Evolutionary conservation across 1,140 invertebrate species (phyloP), one percentile per base, ranked within the genome.

Genomic region (Anthonomus grandis): DNA sequence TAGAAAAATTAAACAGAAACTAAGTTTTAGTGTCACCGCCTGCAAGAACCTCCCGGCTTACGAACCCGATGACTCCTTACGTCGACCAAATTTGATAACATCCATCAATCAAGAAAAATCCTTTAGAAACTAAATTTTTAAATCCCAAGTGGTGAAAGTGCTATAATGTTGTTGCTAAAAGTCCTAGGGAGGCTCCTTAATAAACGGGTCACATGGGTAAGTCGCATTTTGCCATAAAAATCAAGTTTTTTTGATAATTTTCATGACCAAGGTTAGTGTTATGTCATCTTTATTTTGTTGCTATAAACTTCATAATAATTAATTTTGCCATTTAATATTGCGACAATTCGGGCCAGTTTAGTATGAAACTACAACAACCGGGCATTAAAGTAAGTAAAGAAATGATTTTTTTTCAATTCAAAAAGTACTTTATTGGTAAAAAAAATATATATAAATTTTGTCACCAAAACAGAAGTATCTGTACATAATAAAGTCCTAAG

Each of bases 211-310:
- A 23, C 24, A 34, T 54, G 51, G 51, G 51, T 54, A 45, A 54
- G 51, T 54, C 10, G 2, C 9, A 13, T 0, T 18, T 22, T 25
- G 10, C 8, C 13, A 4, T 13, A 36, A 23, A 21, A n/a, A 21
- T 45, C 17, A 13, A 5, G 5, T 10, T 6, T 34, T 21, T 22
- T 17, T 44, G 6, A 3, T 6, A 45, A 34, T 54, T 12, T 10
- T 45, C 18, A 31, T 22, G 21, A 9, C 27, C 51, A 54, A 54
- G 51, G 51, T 52, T 52, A 52, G 49, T 51, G 49, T 51, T 54
- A 54, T 54, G 51, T 54, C 51, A 54, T 54, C 39, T 34, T 17
- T 45, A 24, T 54, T 44, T 45, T 54, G 24, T 44, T n/a, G 3
- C 4, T 21, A 9, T 4, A 54, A 45, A 45, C 27, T 54, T 54